Percentiles rank a stretch among this genome's conserved stretches.
These are phyloP conservation scores for Drosophila nr. perissopoda DNA, from an alignment of 2,888 invertebrate genomes.

Conservation along the genomic window DNA sequence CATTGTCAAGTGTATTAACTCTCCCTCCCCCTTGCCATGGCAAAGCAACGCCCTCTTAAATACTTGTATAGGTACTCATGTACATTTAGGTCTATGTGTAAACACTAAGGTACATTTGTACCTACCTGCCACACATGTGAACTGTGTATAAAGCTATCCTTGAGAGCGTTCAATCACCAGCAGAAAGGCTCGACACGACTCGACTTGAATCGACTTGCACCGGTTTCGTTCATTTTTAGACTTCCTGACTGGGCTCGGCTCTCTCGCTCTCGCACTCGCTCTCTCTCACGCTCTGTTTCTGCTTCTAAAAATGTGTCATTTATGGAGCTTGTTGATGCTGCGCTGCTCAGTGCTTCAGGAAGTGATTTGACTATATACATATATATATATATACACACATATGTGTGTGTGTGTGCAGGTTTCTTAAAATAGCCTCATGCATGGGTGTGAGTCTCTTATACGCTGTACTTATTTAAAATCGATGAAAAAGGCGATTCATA, in stretches of 20 bases:
- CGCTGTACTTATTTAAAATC: not conserved
- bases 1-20: slow-evolving; percentile 62
- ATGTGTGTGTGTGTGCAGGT: not conserved
- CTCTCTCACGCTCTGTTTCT: not conserved
- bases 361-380: slow-evolving; percentile 10
- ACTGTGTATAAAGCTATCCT: slow-evolving; percentile 56
- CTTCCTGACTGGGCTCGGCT: slow-evolving; percentile 66
- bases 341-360: slow-evolving; percentile 27
- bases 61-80: not conserved
- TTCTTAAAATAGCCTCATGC: slow-evolving; percentile 55
- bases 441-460: slow-evolving; percentile 3
- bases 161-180: slow-evolving; percentile 75
- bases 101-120: not conserved
- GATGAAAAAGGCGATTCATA: not conserved
- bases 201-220: slow-evolving; percentile 22
- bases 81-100: not conserved
- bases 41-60: slow-evolving; percentile 26
- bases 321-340: slow-evolving; percentile 36
- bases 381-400: not conserved
- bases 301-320: slow-evolving; percentile 71
- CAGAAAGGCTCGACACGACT: slow-evolving; percentile 10
- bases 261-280: not conserved
- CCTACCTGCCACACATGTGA: slow-evolving; percentile 7
- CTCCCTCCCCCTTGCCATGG: not conserved
- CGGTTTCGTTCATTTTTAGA: slow-evolving; percentile 56